These are phyloP conservation scores for Thereva unica DNA, from an alignment of 2,888 invertebrate species.

Conservation along the genomic window DNA sequence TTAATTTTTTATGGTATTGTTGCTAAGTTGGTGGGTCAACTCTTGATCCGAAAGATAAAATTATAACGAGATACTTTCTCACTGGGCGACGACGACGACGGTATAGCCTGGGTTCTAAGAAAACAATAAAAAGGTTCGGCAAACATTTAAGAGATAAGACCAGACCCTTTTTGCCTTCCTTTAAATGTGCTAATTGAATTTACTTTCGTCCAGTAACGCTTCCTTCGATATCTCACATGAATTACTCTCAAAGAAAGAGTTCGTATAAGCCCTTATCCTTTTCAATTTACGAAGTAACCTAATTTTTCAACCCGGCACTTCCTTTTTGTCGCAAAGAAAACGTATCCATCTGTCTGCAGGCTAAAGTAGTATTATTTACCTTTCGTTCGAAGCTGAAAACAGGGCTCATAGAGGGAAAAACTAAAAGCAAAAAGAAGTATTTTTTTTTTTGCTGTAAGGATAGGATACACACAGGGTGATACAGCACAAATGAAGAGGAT, in stretches of 20 bases:
- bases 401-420: neutral
- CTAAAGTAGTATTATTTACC: slow-evolving; percentile 32
- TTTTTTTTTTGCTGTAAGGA: slow-evolving; percentile 18
- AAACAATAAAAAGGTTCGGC: too few relatives aligned
- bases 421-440: slow-evolving; percentile 5
- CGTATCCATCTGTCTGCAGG: slow-evolving; percentile 7
- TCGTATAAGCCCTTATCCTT: slow-evolving; percentile 37
- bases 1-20: too few relatives aligned
- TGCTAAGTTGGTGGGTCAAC: too few relatives aligned
- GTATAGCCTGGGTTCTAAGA: too few relatives aligned
- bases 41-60: too few relatives aligned
- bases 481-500: slow-evolving; percentile 6
- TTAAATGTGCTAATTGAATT: slow-evolving; percentile 16
- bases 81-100: too few relatives aligned
- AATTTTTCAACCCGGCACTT: slow-evolving; percentile 36
- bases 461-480: slow-evolving; percentile 6
- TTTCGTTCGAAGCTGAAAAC: slow-evolving; percentile 21
- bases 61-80: too few relatives aligned
- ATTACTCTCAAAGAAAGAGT: slow-evolving; percentile 19
- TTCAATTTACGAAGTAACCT: slow-evolving; percentile 35
- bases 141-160: neutral
- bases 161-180: slow-evolving; percentile 8
- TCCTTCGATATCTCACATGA: slow-evolving; percentile 11
- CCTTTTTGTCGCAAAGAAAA: slow-evolving; percentile 23
- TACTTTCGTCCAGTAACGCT: slow-evolving; percentile 19